These are phyloP conservation scores for Acipenser transmontanus DNA, from an alignment of 2,797 vertebrate species.

Conservation along the genomic window DNA sequence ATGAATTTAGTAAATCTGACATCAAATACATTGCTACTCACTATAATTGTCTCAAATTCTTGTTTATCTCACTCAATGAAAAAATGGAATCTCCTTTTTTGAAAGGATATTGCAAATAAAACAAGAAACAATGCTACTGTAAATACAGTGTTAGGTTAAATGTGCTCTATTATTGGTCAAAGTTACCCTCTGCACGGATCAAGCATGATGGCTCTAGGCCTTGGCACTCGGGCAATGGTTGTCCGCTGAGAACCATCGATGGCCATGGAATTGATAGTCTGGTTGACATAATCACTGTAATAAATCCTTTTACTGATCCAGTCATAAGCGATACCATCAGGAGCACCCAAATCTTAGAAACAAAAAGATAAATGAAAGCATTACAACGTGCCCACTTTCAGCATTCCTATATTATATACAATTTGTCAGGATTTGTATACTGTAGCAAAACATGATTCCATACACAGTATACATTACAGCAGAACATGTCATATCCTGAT, in stretches of 20 bases:
- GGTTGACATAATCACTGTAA: slow-evolving; percentile 89
- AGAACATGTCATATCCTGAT: too few relatives aligned
- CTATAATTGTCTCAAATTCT: too few relatives aligned
- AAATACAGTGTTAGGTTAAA: not conserved
- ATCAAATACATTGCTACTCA: too few relatives aligned
- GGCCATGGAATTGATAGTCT: slow-evolving; percentile 89
- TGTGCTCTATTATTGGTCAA: not conserved
- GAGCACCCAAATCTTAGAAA: slow-evolving; percentile 76
- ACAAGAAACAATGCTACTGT: not conserved
- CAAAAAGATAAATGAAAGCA: not conserved
- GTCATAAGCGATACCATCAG: slow-evolving; percentile 91
- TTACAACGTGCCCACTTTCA: not conserved
- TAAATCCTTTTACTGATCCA: slow-evolving; percentile 95
- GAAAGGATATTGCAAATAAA: not conserved
- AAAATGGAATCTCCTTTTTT: too few relatives aligned
- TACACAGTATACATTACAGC: too few relatives aligned
- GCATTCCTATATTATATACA: too few relatives aligned
- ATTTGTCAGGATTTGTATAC: too few relatives aligned
- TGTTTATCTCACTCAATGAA: too few relatives aligned
- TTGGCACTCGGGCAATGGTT: slow-evolving; percentile 75
- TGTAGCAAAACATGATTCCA: too few relatives aligned
- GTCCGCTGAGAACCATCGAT: slow-evolving; percentile 80
- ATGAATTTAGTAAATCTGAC: not conserved
- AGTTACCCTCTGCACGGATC: slow-evolving; percentile 92
- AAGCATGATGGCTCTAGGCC: slow-evolving; percentile 84